Evolutionary conservation across 2,888 invertebrate genomes (phyloP).

Genomic region (Mesopsocus fuscifrons): DNA sequence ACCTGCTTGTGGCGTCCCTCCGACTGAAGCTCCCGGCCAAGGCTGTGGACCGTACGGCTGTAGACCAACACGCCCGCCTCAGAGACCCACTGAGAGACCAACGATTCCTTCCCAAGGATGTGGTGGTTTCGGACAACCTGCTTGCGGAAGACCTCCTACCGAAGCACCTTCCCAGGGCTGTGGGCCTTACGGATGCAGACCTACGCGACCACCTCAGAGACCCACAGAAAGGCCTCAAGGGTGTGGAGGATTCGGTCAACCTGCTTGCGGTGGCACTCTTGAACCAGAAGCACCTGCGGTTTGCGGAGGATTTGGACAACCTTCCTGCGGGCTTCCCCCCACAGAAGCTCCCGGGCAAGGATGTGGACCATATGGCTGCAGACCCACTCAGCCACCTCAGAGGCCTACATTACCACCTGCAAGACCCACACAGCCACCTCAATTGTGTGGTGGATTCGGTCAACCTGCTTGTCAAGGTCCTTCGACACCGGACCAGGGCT

Average conservation of each 20-base stretch:
- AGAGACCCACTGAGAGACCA: not conserved
- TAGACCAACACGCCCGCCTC: conserved; percentile 5
- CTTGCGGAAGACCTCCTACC: not conserved
- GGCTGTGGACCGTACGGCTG: not conserved
- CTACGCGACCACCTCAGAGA: not conserved
- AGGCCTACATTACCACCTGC: not conserved
- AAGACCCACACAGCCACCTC: not conserved
- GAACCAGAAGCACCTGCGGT: not conserved
- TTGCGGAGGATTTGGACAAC: not conserved
- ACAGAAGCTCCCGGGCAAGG: not conserved
- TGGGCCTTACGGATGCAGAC: not conserved
- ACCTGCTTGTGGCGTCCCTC: not conserved
- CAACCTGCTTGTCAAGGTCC: not conserved
- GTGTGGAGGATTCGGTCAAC: not conserved
- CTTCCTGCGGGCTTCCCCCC: not conserved
- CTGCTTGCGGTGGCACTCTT: not conserved
- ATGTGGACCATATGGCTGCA: not conserved
- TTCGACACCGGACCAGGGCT: not conserved
- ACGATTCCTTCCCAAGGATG: not conserved
- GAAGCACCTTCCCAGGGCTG: not conserved
- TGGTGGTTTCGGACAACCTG: not conserved
- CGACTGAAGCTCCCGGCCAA: not conserved
- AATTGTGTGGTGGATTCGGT: not conserved
- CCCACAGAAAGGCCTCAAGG: not conserved
- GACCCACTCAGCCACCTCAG: not conserved